Evolutionary conservation across 2,888 invertebrate species (phyloP).

Genomic region (Xylophagus ater): DNA sequence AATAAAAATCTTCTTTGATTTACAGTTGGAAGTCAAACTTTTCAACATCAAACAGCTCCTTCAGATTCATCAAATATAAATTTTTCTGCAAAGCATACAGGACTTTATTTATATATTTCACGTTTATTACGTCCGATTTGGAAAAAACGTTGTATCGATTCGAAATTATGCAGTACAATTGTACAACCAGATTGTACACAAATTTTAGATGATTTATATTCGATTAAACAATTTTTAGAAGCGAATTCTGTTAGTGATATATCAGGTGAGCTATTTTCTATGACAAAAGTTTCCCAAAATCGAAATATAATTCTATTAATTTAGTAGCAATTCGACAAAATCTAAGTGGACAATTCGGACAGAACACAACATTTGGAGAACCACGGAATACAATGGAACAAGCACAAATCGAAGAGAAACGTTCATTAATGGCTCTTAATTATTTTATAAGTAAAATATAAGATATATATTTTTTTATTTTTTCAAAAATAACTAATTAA

Average conservation of each 20-base stretch:
- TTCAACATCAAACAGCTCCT: constrained; percentile 17
- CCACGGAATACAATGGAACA: constrained; percentile 37
- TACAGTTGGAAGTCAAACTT: constrained; percentile 7
- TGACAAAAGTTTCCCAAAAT: too few species aligned
- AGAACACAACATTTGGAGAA: constrained; percentile 25
- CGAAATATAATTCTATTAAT: too few species aligned
- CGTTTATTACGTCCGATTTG: constrained; percentile 83
- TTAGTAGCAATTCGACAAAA: too few species aligned
- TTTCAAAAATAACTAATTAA: too few species aligned
- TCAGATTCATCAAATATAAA: constrained; percentile 29
- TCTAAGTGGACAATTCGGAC: constrained; percentile 23
- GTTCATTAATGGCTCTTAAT: constrained; percentile 65
- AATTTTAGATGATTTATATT: constrained; percentile 62
- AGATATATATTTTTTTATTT: constrained; percentile 1
- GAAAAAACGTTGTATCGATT: constrained; percentile 65
- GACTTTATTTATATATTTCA: constrained; percentile 81
- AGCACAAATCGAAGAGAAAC: constrained; percentile 55
- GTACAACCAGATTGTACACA: constrained; percentile 58
- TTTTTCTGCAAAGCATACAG: constrained; percentile 81
- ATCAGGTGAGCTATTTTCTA: constrained; percentile 27
- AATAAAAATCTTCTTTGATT: neutral
- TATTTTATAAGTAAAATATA: constrained; percentile 50
- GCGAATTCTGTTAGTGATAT: constrained; percentile 46
- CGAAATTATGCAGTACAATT: constrained; percentile 56
- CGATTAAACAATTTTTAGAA: constrained; percentile 63